phyloP scores from a whole-genome alignment of 2,888 invertebrate genomes.

The Taenaris catops region DNA sequence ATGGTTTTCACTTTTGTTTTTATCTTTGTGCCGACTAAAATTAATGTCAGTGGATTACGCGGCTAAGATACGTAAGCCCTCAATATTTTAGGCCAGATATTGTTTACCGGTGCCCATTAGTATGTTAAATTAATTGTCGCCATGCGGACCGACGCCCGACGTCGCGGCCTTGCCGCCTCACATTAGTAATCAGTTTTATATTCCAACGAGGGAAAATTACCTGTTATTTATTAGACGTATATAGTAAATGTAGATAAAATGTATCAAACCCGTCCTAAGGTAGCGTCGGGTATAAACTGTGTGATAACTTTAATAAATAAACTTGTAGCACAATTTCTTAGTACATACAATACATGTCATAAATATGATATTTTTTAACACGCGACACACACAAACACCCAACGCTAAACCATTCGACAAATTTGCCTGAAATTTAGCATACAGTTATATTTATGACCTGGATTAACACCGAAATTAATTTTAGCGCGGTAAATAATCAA shows the following conservation, averaged over 20 bases:
- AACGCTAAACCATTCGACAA: too few species aligned
- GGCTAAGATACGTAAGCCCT: slow-evolving; percentile 8
- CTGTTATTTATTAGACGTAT: slow-evolving; percentile 9
- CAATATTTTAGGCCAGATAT: slow-evolving; percentile 25
- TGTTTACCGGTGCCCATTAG: slow-evolving; percentile 35
- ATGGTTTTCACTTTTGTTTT: not conserved
- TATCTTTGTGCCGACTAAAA: not conserved
- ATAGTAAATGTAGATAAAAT: slow-evolving; percentile 7
- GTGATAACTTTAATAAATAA: slow-evolving; percentile 1
- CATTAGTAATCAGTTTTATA: slow-evolving; percentile 8
- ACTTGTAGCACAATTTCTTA: too few species aligned
- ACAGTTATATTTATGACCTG: too few species aligned
- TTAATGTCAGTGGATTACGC: slow-evolving; percentile 9
- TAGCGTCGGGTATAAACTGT: slow-evolving; percentile 1
- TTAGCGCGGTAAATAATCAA: too few species aligned
- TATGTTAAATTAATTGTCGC: slow-evolving; percentile 17
- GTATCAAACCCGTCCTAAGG: slow-evolving; percentile 4
- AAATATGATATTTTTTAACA: too few species aligned
- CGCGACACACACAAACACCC: too few species aligned
- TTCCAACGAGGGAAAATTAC: slow-evolving; percentile 14
- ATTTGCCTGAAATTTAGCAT: too few species aligned
- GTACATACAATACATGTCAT: too few species aligned
- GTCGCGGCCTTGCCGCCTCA: slow-evolving; percentile 14
- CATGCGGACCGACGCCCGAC: slow-evolving; percentile 8
- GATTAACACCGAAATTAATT: too few species aligned